These are phyloP conservation scores for Acronicta psi DNA, from an alignment of 2,888 invertebrate species.

Conservation along the genomic window DNA sequence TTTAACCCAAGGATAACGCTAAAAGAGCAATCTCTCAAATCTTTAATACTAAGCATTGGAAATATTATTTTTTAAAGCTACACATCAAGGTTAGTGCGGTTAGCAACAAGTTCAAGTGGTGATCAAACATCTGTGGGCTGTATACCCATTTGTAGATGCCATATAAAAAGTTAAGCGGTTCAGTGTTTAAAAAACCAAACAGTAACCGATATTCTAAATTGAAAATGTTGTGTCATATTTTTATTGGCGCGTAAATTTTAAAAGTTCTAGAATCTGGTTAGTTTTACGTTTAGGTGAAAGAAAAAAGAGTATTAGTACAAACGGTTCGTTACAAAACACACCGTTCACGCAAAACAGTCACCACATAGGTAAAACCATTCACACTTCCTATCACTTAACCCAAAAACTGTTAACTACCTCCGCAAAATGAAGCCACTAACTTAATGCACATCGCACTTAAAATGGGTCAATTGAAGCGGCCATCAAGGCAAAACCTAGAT, in stretches of 20 bases:
- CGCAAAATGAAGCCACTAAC: slow-evolving; percentile 41
- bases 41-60: not conserved
- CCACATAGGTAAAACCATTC: not conserved
- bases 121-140: slow-evolving; percentile 47
- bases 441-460: slow-evolving; percentile 52
- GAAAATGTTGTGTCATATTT: slow-evolving; percentile 18
- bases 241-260: slow-evolving; percentile 35
- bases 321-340: not conserved
- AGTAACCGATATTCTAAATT: slow-evolving; percentile 4
- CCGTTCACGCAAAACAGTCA: not conserved
- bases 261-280: slow-evolving; percentile 39
- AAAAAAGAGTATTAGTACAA: too few species aligned
- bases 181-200: slow-evolving; percentile 30
- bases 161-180: slow-evolving; percentile 30
- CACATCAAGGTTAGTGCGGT: slow-evolving; percentile 43
- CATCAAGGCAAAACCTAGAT: slow-evolving; percentile 65
- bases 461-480: slow-evolving; percentile 70
- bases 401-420: slow-evolving; percentile 30
- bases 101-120: slow-evolving; percentile 42
- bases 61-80: slow-evolving; percentile 4
- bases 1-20: not conserved
- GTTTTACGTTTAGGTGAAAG: too few species aligned
- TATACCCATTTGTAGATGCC: slow-evolving; percentile 31
- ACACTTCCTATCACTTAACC: slow-evolving; percentile 32
- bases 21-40: not conserved